A percentile compares a stretch with the other conserved stretches of the same genome.
Conservation (phyloP, 2,888 invertebrate genomes). For the Acrobeloides nanus region DNA sequence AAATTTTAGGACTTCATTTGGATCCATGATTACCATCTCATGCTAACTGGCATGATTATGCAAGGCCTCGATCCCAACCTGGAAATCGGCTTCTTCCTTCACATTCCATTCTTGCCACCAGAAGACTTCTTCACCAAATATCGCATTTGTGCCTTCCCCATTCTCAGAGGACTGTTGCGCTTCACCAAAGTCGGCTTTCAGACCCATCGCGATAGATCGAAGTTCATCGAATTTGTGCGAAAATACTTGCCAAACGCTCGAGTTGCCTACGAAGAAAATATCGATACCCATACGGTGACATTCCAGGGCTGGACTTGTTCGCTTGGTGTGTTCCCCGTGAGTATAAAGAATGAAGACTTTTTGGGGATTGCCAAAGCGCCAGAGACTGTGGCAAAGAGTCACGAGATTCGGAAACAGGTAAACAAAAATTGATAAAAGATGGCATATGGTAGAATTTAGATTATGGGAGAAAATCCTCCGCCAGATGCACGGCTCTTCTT, state of each 20-base stretch:
- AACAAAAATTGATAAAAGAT: no score
- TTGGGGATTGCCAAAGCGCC: constrained; percentile 42
- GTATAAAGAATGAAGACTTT: constrained; percentile 54
- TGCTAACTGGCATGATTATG: constrained; percentile 84
- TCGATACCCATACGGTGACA: constrained; percentile 41
- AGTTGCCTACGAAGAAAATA: constrained; percentile 33
- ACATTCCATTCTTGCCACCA: constrained; percentile 90
- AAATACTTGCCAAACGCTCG: constrained; percentile 38
- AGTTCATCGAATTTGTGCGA: constrained; percentile 41
- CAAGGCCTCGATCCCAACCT: constrained; percentile 62
- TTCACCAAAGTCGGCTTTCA: constrained; percentile 66
- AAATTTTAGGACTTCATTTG: constrained; percentile 68
- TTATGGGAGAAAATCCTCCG: constrained; percentile 39
- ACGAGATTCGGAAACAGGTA: constrained; percentile 37
- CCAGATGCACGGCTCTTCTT: constrained; percentile 47
- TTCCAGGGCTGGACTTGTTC: constrained; percentile 51
- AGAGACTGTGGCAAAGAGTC: constrained; percentile 31
- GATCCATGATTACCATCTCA: constrained; percentile 80
- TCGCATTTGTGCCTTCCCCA: constrained; percentile 60
- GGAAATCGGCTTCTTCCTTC: constrained; percentile 76
- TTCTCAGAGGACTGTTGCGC: constrained; percentile 81
- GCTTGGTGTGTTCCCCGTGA: constrained; percentile 53
- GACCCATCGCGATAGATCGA: constrained; percentile 48
- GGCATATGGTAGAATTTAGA: no score
- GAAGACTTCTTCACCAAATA: constrained; percentile 66